phyloP scores from a whole-genome alignment of 2,888 invertebrate species.

The Morpho achilles region DNA sequence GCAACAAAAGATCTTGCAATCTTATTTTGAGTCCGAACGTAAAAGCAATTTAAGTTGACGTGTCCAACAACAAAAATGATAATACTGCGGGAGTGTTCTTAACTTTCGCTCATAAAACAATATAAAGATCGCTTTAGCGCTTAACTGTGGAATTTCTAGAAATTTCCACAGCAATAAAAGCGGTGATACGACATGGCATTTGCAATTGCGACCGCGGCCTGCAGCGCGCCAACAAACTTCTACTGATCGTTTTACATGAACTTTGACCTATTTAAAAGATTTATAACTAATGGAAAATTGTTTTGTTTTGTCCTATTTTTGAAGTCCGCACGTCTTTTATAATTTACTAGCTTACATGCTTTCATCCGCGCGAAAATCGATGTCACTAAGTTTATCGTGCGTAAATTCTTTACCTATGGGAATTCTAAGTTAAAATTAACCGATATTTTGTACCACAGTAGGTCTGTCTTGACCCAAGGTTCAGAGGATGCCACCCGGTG shows the following conservation, averaged over 20 bases:
- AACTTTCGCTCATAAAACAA: conserved; percentile 32
- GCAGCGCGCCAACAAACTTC: conserved; percentile 50
- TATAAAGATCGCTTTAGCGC: conserved; percentile 43
- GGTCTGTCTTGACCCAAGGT: no score
- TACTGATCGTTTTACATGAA: conserved; percentile 30
- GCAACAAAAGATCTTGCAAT: no score
- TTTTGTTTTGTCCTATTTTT: neutral
- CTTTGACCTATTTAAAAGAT: conserved; percentile 28
- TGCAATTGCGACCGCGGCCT: conserved; percentile 40
- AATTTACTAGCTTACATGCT: no score
- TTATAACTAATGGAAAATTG: conserved; percentile 7
- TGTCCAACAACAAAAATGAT: conserved; percentile 11
- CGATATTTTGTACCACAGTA: no score
- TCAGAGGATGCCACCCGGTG: no score
- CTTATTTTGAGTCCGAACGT: neutral
- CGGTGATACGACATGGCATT: conserved; percentile 49
- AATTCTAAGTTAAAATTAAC: no score
- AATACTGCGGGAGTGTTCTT: conserved; percentile 15
- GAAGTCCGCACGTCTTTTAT: neutral
- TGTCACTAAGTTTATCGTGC: no score
- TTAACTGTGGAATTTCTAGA: conserved; percentile 41
- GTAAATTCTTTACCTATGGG: no score
- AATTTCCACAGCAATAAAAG: conserved; percentile 47
- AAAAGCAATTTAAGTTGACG: neutral
- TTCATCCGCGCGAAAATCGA: no score